Evolutionary conservation across 2,888 invertebrate genomes (phyloP), one percentile per base, ranked within the genome.

Genomic region (Vandiemenella viatica): DNA sequence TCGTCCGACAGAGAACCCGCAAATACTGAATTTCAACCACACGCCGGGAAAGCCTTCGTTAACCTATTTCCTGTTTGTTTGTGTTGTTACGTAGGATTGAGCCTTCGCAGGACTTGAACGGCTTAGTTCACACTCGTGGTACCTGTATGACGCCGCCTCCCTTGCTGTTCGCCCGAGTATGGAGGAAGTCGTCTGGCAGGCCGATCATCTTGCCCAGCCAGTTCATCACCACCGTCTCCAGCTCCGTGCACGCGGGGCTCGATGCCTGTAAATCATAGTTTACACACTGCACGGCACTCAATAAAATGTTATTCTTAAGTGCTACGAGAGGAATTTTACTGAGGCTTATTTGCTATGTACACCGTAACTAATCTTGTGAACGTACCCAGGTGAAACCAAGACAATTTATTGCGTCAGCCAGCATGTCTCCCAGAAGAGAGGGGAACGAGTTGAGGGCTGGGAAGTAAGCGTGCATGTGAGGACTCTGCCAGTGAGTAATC

Each of bases 131-230:
- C 41, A 43, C 45, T n/a, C n/a, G n/a, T n/a, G n/a, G 64, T 61
- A 90, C 91, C 77, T 91, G 95, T 58, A 96, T 89, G 0, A 93
- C 95, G 4, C 96, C 96, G n/a, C 93, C 96, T 0, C 96, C 96
- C 1, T 75, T 71, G 48, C 80, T 79, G 43, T 77, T 77, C 50
- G 70, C 70, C 59, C 79, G 76, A 58, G 82, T 75, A 61, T 96
- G 93, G 2, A 96, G 74, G 67, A 97, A 98, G 48, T 84, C 84
- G 6, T 89, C 83, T 0, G 97, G 97, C 13, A 98, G 72, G 0
- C 91, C 93, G 42, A 98, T 82, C 80, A 95, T 87, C 70, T 95
- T 91, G 0, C 90, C 96, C 49, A 98, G 69, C 98, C 97, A 98
- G 68, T 97, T 96, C 88, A 95, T 91, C 0, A 95, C 90, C 19